A percentile compares a stretch with the other conserved stretches of the same genome.
Evolutionary conservation across 2,888 invertebrate genomes (phyloP).

Genomic region (Drosophila mettleri): DNA sequence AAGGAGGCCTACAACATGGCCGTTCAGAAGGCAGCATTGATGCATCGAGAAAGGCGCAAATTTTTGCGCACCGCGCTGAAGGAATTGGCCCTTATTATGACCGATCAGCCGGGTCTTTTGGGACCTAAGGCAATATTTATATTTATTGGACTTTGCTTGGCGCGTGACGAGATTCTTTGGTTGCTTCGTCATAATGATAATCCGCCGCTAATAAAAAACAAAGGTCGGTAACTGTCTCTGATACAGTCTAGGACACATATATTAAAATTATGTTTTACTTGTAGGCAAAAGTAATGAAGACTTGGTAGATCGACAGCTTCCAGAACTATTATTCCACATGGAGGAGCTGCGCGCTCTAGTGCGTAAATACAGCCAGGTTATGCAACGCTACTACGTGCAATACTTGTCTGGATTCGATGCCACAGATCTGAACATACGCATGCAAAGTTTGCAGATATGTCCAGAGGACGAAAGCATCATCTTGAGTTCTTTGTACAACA

Average conservation of each 20-base stretch:
- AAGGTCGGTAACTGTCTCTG: constrained; percentile 86
- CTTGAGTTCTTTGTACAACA: constrained; percentile 95
- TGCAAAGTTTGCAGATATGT: constrained; percentile 92
- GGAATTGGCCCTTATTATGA: constrained; percentile 96
- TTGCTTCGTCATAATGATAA: constrained; percentile 97
- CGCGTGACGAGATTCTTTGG: constrained; percentile 99
- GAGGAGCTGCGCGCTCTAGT: constrained; percentile 97
- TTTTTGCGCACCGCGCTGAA: constrained; percentile 97
- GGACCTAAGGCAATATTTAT: constrained; percentile 99
- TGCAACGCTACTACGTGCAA: constrained; percentile 99
- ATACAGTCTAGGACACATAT: no score
- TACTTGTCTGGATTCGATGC: constrained; percentile 98
- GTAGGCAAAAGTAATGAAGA: constrained; percentile 91
- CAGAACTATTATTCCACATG: constrained; percentile 98
- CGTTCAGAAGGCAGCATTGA: constrained; percentile 94
- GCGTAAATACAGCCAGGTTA: constrained; percentile 97
- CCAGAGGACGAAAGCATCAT: constrained; percentile 98
- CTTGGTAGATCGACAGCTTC: constrained; percentile 96
- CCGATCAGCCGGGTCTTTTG: constrained; percentile 97
- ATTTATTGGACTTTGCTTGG: constrained; percentile 97
- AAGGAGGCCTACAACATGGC: constrained; percentile 97
- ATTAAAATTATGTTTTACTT: not conserved
- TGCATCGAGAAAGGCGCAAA: constrained; percentile 97
- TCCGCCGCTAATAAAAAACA: constrained; percentile 94
- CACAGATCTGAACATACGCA: constrained; percentile 93